A percentile compares a stretch with the other conserved stretches of the same genome.
These are phyloP conservation scores for Drosophila glabriapex DNA, from an alignment of 2,888 invertebrate genomes.

Conservation along the genomic window DNA sequence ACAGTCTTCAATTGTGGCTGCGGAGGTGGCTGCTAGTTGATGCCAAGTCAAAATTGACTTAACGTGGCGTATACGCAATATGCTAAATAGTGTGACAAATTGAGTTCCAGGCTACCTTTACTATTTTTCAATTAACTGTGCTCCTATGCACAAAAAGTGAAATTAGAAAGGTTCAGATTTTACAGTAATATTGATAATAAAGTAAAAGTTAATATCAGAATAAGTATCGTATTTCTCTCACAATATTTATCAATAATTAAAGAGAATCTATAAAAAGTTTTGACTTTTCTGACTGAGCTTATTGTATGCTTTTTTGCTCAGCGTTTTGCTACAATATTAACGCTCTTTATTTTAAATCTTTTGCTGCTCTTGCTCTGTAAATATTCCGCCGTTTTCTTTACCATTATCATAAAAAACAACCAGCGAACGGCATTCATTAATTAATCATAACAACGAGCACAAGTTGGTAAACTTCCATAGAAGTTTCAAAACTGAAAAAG, in stretches of 20 bases:
- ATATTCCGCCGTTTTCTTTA: not conserved
- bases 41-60: not conserved
- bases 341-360: conserved; percentile 9
- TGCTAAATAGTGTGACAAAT: not conserved
- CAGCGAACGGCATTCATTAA: conserved; percentile 27
- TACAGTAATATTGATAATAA: not conserved
- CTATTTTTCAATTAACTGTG: not conserved
- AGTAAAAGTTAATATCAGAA: not conserved
- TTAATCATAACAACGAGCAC: conserved; percentile 24
- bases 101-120: not conserved
- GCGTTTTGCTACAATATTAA: not conserved
- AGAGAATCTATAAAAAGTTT: not conserved
- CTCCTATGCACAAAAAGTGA: not conserved
- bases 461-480: conserved; percentile 39
- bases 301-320: not conserved
- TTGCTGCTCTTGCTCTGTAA: conserved; percentile 9
- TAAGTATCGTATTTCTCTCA: no score
- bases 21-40: conserved; percentile 16
- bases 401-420: conserved; percentile 23
- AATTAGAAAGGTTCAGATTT: not conserved
- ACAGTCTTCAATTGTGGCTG: conserved; percentile 39
- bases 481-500: conserved; percentile 26
- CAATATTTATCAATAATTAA: not conserved
- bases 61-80: conserved; percentile 49
- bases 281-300: not conserved